Evolutionary conservation across 2,113 vertebrate species (phyloP), one percentile per base, ranked within the genome.

Genomic region (Argyrosomus japonicus): DNA sequence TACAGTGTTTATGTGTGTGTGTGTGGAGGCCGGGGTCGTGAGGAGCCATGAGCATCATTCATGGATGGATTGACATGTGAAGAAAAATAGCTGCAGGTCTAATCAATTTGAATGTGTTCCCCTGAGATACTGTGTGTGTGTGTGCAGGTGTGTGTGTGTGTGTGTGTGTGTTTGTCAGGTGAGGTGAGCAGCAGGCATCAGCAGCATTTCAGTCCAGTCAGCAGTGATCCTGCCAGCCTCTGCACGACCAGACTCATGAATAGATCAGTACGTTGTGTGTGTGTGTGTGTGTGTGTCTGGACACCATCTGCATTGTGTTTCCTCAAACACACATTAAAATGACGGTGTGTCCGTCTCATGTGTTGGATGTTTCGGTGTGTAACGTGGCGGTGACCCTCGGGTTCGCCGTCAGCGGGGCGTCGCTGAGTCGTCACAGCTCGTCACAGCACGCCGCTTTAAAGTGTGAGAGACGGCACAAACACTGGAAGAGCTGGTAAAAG

Each of bases 141-240:
- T 58, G 79, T 65, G 62, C 76, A 68, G 72, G 67, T 64, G 58
- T 85, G 53, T 84, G 9, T 45, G 75, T 48, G 75, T 67, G 29
- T 47, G 63, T 61, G 68, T 77, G 68, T 68, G 67, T 74, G 74
- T 82, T 68, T 87, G 83, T 89, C 82, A 83, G 86, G 86, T 85
- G 85, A 86, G 83, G 64, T 78, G 71, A 89, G 89, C 87, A 93
- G 92, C 89, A 92, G 89, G 85, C 89, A 92, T 92, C 90, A 93
- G 90, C 90, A 94, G 78, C 90, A 91, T 92, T 93, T 93, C 77
- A 79, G 92, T 91, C 86, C 48, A 93, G 91, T 94, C 93, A 94
- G 93, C 93, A 94, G 61, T 64, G 86, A 89, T 85, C 84, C 62
- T 90, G 91, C 88, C 90, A 93, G 78, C 84, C 77, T 77, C 79